A percentile compares a stretch with the other conserved stretches of the same genome.
Conservation (phyloP, 2,113 vertebrate species). For the Pelvicachromis taeniatus region DNA sequence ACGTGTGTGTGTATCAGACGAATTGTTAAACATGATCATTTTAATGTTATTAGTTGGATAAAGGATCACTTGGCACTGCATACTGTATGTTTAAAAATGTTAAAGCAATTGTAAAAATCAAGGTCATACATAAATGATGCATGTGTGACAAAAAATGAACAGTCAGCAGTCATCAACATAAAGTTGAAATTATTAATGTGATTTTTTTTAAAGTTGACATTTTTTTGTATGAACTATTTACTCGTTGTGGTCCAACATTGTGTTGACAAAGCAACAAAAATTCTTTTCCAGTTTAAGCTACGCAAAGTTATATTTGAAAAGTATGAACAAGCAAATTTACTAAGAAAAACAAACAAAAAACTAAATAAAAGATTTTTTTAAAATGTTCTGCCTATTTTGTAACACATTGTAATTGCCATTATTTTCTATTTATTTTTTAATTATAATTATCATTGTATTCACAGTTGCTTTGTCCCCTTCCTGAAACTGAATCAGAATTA, state of each 20-base stretch:
- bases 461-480: slow-evolving; percentile 41
- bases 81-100: slow-evolving; percentile 43
- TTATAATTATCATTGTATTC: slow-evolving; percentile 52
- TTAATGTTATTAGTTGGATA: slow-evolving; percentile 69
- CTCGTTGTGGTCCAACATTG: background rate
- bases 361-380: background rate
- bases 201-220: slow-evolving; percentile 31
- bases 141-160: slow-evolving; percentile 16
- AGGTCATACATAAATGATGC: slow-evolving; percentile 34
- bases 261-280: background rate
- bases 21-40: slow-evolving; percentile 69
- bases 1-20: slow-evolving; percentile 74
- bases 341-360: background rate
- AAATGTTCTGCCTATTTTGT: slow-evolving; percentile 75
- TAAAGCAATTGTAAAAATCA: slow-evolving; percentile 26
- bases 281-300: slow-evolving; percentile 16
- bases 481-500: slow-evolving; percentile 42
- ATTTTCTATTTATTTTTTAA: slow-evolving; percentile 74
- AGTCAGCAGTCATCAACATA: slow-evolving; percentile 1
- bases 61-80: slow-evolving; percentile 69
- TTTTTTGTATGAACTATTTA: slow-evolving; percentile 25
- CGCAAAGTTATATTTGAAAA: slow-evolving; percentile 41
- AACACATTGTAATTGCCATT: slow-evolving; percentile 71
- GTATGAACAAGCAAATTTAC: slow-evolving; percentile 48
- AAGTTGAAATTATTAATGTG: background rate